These are phyloP conservation scores for Chelonus insularis DNA, from an alignment of 1,140 invertebrate genomes.

Conservation along the genomic window DNA sequence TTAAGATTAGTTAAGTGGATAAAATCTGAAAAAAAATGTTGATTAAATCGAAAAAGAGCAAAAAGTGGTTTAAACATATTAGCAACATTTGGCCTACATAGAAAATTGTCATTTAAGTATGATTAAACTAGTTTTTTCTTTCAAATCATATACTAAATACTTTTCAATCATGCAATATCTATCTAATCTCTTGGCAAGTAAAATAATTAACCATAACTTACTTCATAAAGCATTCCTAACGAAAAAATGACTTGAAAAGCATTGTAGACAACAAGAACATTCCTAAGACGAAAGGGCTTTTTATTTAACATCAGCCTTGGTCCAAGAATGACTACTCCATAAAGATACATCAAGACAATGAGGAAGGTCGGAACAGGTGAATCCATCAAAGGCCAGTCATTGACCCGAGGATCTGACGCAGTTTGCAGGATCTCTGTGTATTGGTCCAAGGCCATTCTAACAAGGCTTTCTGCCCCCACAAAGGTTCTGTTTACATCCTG, in stretches of 20 bases:
- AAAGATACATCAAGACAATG: conserved; percentile 81
- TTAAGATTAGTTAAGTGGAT: too few species aligned
- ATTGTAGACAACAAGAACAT: conserved; percentile 85
- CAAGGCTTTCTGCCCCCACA: conserved; percentile 60
- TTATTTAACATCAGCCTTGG: conserved; percentile 85
- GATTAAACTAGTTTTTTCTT: too few species aligned
- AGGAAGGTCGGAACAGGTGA: conserved; percentile 82
- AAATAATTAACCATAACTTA: conserved; percentile 58
- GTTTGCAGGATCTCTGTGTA: conserved; percentile 63
- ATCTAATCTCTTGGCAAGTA: too few species aligned
- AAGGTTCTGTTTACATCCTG: conserved; percentile 50
- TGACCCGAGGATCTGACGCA: conserved; percentile 80
- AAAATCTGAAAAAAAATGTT: too few species aligned
- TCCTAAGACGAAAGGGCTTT: conserved; percentile 82
- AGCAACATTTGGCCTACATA: too few species aligned
- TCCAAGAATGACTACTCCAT: conserved; percentile 78
- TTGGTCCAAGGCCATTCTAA: conserved; percentile 64
- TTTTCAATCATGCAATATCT: too few species aligned
- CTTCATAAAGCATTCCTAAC: conserved; percentile 86
- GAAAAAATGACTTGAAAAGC: conserved; percentile 85
- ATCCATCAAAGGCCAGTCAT: conserved; percentile 89
- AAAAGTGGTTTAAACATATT: too few species aligned
- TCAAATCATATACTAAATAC: too few species aligned
- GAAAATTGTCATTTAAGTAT: too few species aligned
- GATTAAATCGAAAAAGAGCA: too few species aligned